Conservation (phyloP, 2,797 vertebrate species). For the Cheirogaleus major region DNA sequence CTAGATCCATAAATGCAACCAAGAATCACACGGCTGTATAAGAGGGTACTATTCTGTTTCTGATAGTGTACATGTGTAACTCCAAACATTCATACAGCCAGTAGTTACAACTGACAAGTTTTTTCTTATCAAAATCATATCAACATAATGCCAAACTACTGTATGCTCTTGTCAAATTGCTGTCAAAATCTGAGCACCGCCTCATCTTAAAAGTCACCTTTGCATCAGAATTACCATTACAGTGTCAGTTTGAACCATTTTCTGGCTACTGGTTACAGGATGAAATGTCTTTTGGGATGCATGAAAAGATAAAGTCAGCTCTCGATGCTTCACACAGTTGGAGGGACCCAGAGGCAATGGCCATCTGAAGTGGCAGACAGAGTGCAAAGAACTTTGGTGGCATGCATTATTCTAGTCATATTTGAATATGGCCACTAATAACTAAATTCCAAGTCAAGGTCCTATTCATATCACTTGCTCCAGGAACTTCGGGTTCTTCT, state of each 20-base stretch:
- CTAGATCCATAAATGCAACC: not conserved
- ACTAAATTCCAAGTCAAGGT: not conserved
- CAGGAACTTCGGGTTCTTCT: not conserved
- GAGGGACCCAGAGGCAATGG: not conserved
- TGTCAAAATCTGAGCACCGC: not conserved
- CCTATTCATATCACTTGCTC: not conserved
- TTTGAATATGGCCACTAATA: not conserved
- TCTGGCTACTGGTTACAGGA: not conserved
- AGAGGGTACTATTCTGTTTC: constrained; percentile 21
- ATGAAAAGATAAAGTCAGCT: not conserved
- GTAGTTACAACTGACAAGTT: not conserved
- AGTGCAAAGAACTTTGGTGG: not conserved
- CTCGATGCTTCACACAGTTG: not conserved
- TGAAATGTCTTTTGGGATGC: not conserved
- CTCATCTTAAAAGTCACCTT: constrained; percentile 32
- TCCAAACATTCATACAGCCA: not conserved
- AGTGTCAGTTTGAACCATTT: not conserved
- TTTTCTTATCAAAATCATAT: not conserved
- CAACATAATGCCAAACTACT: not conserved
- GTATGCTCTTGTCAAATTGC: not conserved
- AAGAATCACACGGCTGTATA: not conserved
- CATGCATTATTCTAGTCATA: not conserved
- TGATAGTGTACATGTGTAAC: not conserved
- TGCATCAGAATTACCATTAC: not conserved
- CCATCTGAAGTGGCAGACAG: not conserved